Percentiles rank a stretch among this genome's conserved stretches.
These are phyloP conservation scores for Melipona beecheii DNA, from an alignment of 2,888 invertebrate genomes.

Conservation along the genomic window DNA sequence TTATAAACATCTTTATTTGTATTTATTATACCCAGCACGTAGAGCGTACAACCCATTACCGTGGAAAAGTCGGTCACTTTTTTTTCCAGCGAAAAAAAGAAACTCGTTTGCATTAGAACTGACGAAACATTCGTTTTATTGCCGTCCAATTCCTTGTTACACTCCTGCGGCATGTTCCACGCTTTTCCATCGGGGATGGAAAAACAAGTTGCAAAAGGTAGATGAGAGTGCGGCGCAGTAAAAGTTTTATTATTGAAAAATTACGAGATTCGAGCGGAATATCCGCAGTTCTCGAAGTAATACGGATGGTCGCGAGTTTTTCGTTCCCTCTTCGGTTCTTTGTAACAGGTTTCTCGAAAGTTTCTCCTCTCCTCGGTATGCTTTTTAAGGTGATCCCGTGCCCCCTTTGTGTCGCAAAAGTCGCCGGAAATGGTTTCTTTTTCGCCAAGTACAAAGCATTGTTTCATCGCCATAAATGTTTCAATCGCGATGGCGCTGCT, in stretches of 20 bases:
- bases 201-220: neutral
- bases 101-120: neutral
- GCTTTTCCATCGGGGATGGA: neutral
- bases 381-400: conserved; percentile 31
- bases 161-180: too few species aligned
- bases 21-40: too few species aligned
- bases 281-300: conserved; percentile 17
- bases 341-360: conserved; percentile 37
- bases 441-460: conserved; percentile 43
- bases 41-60: neutral
- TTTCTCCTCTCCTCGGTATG: conserved; percentile 33
- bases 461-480: conserved; percentile 54
- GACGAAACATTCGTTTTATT: neutral
- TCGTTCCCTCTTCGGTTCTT: conserved; percentile 11
- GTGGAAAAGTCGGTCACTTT: neutral
- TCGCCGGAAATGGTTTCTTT: conserved; percentile 42
- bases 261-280: conserved; percentile 11
- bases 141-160: neutral
- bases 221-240: neutral
- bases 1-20: too few species aligned
- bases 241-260: conserved; percentile 42
- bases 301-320: conserved; percentile 36
- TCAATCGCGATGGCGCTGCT: conserved; percentile 24
- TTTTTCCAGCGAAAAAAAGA: neutral
- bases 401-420: conserved; percentile 30